These are phyloP conservation scores for Oedothorax gibbosus DNA, from an alignment of 1,140 invertebrate species.

Conservation along the genomic window DNA sequence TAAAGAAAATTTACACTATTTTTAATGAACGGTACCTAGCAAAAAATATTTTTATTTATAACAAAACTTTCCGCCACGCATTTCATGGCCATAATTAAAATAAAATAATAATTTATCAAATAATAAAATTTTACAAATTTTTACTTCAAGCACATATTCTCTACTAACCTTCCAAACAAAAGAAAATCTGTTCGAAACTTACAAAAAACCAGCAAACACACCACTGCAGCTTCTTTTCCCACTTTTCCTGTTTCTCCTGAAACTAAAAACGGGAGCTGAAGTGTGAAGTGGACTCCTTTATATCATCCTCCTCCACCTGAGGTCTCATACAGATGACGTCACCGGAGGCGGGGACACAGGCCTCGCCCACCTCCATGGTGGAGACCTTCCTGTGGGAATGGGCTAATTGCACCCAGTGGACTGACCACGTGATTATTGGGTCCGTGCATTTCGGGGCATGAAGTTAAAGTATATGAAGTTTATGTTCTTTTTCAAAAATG, in stretches of 20 bases:
- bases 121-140: too few species aligned
- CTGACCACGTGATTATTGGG: background rate
- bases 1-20: too few species aligned
- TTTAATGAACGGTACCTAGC: too few species aligned
- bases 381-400: background rate
- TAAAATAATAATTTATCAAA: too few species aligned
- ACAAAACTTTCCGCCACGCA: too few species aligned
- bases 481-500: too few species aligned
- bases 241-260: conserved; percentile 3
- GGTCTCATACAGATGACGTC: conserved; percentile 13
- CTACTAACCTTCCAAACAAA: too few species aligned
- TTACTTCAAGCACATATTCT: too few species aligned
- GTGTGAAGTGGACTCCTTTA: conserved; percentile 23
- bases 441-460: background rate
- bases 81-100: too few species aligned
- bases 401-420: conserved; percentile 4
- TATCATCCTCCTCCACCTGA: conserved; percentile 14
- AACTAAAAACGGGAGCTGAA: conserved; percentile 13
- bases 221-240: conserved; percentile 2
- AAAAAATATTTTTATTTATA: too few species aligned
- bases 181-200: background rate
- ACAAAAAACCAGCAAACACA: background rate
- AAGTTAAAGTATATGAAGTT: background rate
- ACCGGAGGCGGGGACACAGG: background rate
- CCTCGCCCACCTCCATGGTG: conserved; percentile 9